Conservation (phyloP, 2,113 vertebrate genomes). For the Corydoras maculifer region DNA sequence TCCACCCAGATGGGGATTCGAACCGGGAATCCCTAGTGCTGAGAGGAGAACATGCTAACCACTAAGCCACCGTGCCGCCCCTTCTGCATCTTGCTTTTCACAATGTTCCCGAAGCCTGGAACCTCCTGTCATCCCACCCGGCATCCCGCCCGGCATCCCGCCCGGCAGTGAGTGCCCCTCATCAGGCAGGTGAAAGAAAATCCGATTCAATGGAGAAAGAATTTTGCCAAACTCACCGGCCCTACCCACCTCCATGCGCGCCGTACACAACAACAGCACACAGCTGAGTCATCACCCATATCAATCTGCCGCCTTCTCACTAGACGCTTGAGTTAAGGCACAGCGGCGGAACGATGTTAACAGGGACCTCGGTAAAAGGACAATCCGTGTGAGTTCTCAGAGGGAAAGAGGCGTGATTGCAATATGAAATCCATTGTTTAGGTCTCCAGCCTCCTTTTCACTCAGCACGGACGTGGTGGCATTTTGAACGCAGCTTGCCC, state of each 20-base stretch:
- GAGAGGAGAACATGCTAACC: too few relatives aligned
- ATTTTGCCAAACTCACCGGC: neutral
- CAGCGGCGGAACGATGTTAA: too few relatives aligned
- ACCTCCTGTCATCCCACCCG: neutral
- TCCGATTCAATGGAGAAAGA: neutral
- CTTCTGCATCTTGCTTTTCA: too few relatives aligned
- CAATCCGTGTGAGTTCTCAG: neutral
- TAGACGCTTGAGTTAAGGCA: too few relatives aligned
- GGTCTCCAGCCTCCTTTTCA: neutral
- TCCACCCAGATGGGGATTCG: too few relatives aligned
- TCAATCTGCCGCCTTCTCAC: neutral
- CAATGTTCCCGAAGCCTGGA: too few relatives aligned
- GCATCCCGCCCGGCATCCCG: neutral
- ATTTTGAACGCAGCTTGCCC: neutral
- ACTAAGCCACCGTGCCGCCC: too few relatives aligned
- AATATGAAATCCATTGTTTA: neutral
- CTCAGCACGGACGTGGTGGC: neutral
- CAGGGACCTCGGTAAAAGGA: neutral
- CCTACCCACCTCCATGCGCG: neutral
- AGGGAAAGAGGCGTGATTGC: neutral
- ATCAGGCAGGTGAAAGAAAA: neutral
- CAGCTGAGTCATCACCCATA: conserved; percentile 26
- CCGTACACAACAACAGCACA: neutral
- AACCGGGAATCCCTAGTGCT: too few relatives aligned
- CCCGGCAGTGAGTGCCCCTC: neutral